Base-by-base conservation (phyloP, 64 coral and sea anemone genomes). In the Montipora capricornis region DNA sequence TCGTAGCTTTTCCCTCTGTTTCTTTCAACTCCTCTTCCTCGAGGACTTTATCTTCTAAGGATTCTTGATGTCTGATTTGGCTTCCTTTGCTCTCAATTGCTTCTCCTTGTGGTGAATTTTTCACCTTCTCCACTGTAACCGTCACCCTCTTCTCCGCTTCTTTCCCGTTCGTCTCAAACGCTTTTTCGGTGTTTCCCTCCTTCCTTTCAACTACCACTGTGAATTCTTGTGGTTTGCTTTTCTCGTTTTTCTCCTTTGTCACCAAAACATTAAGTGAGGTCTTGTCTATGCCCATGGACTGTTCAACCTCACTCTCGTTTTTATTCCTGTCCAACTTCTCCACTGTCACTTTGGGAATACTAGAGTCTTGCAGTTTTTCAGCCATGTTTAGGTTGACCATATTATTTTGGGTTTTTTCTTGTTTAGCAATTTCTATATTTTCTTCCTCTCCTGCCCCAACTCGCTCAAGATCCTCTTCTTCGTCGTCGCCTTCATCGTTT, bases 401-500 rank as follows among this genome's bases (percentile, higher is more conserved):
- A 11, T 47, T 12, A 8, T 11, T 47, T 44, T 4, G 74, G 44
- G 9, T 45, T 76, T 76, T 5, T 4, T 37, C 44, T 10, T 44
- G 9, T 45, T 46, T 76, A 5, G 20, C 44, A 47, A 11, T 76
- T 15, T 47, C 4, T 76, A 8, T 12, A 15, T 76, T 76, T 76
- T 7, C 74, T 12, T 76, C 44, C 9, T 13, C 3, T 5, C 12
- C 0, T 8, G 6, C 17, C 16, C 22, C 29, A 61, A 13, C 81
- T 19, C 2, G 68, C 61, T 68, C 44, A 19, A 84, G 59, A 84
- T 84, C 80, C 26, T 12, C 29, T 46, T 82, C 61, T 84, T 84
- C 81, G 3, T 84, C 14, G 3, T 64, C 61, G 14, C 61, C 14
- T 12, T 64, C 14, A 12, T 64, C 61, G 61, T 64, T 64, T 14